Conservation (phyloP, 2,797 vertebrate genomes). For the Sebastes minor region DNA sequence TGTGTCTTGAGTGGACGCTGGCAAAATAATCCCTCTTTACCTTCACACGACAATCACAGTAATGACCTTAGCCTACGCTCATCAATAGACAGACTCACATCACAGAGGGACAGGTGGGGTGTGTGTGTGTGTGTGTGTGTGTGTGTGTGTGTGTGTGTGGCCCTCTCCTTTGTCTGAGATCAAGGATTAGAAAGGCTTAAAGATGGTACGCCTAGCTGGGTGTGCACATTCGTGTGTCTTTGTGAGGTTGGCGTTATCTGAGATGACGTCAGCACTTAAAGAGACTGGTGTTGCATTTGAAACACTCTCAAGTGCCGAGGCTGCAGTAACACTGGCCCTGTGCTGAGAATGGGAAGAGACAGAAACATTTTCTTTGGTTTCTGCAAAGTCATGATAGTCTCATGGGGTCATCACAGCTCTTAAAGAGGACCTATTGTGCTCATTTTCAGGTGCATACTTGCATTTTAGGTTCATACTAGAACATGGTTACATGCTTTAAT, state of each 20-base stretch:
- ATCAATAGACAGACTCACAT: conserved; percentile 38
- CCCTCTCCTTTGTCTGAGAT: conserved; percentile 47
- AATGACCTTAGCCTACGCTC: conserved; percentile 52
- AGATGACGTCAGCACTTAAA: conserved; percentile 42
- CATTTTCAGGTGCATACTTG: no score
- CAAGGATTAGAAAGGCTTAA: conserved; percentile 67
- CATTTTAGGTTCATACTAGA: no score
- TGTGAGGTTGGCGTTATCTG: conserved; percentile 35
- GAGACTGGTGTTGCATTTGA: conserved; percentile 27
- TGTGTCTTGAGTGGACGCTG: conserved; percentile 51
- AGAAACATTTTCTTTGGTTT: background rate
- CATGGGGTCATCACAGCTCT: background rate
- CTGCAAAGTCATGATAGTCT: background rate
- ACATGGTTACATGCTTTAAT: no score
- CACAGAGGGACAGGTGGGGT: conserved; percentile 14
- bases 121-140: background rate
- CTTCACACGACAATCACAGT: conserved; percentile 51
- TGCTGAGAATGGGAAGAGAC: background rate
- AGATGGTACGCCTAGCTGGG: conserved; percentile 26
- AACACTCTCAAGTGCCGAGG: background rate
- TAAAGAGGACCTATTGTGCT: background rate
- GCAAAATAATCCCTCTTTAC: conserved; percentile 65
- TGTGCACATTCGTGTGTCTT: conserved; percentile 35
- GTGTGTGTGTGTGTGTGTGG: conserved; percentile 7
- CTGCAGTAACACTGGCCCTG: background rate